phyloP scores from a whole-genome alignment of 2,888 invertebrate species.

The Agrochola macilenta region DNA sequence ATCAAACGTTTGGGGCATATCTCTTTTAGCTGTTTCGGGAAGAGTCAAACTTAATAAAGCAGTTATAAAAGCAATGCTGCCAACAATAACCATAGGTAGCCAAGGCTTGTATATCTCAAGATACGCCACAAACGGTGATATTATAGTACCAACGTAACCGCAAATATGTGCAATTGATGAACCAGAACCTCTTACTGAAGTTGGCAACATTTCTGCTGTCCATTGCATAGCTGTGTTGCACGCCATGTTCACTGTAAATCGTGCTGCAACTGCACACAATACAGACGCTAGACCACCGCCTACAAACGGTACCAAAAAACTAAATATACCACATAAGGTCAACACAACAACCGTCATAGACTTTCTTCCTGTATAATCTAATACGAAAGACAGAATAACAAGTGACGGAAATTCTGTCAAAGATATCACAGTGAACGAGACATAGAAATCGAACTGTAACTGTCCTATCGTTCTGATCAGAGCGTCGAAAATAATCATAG shows the following conservation, averaged over 20 bases:
- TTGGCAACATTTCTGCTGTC: constrained; percentile 82
- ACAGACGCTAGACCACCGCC: constrained; percentile 77
- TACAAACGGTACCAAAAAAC: constrained; percentile 75
- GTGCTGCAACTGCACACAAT: constrained; percentile 78
- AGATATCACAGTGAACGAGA: constrained; percentile 81
- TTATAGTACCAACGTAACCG: constrained; percentile 76
- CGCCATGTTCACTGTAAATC: constrained; percentile 80
- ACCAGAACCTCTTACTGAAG: constrained; percentile 80
- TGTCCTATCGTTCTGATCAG: constrained; percentile 79
- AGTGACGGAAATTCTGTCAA: constrained; percentile 82
- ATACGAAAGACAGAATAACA: constrained; percentile 76
- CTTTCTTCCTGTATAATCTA: constrained; percentile 80
- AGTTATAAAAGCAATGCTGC: constrained; percentile 69
- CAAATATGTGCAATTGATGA: constrained; percentile 80
- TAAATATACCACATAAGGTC: constrained; percentile 71
- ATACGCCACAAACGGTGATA: constrained; percentile 83
- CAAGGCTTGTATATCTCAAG: constrained; percentile 74
- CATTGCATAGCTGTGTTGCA: constrained; percentile 78
- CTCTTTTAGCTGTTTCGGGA: constrained; percentile 82
- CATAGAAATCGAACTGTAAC: constrained; percentile 80
- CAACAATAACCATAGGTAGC: constrained; percentile 79
- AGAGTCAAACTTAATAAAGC: constrained; percentile 73
- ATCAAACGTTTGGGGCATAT: constrained; percentile 84
- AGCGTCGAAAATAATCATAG: constrained; percentile 78
- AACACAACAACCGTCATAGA: constrained; percentile 72